These are phyloP conservation scores for Diglossa cyanea DNA, from an alignment of 2,797 vertebrate species.

Conservation along the genomic window DNA sequence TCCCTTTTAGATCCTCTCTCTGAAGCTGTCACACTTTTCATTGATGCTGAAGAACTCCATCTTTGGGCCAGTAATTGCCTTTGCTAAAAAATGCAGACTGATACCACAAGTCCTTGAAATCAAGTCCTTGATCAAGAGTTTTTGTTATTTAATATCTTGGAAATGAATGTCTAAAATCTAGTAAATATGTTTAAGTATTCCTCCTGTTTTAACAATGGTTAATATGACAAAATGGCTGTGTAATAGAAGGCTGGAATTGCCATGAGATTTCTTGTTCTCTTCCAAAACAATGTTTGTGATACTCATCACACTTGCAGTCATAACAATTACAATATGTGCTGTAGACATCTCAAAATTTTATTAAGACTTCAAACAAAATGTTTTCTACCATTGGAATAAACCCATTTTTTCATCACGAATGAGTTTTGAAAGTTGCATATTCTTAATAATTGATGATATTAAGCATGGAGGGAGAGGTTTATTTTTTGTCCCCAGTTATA, in stretches of 20 bases:
- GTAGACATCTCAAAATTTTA: not conserved
- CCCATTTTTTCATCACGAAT: not conserved
- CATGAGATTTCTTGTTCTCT: not conserved
- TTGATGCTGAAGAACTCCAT: not conserved
- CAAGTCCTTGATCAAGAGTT: not conserved
- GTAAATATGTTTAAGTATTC: not conserved
- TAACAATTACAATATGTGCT: not conserved
- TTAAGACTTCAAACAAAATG: not conserved
- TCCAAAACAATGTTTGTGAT: not conserved
- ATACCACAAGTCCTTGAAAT: not conserved
- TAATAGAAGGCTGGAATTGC: not conserved
- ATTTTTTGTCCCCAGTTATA: not conserved
- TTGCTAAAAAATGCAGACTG: not conserved
- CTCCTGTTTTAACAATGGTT: not conserved
- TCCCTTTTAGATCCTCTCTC: not conserved
- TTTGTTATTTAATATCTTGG: not conserved
- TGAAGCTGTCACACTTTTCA: not conserved
- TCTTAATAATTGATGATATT: not conserved
- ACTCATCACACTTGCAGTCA: not conserved
- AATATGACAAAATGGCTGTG: not conserved
- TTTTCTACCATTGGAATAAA: not conserved
- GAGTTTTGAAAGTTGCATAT: not conserved
- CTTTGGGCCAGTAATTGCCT: not conserved
- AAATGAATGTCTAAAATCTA: not conserved
- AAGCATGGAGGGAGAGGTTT: not conserved